Percentiles rank a stretch among this genome's conserved stretches.
These are phyloP conservation scores for Phaethornis superciliosus DNA, from an alignment of 2,113 vertebrate species.

Conservation along the genomic window DNA sequence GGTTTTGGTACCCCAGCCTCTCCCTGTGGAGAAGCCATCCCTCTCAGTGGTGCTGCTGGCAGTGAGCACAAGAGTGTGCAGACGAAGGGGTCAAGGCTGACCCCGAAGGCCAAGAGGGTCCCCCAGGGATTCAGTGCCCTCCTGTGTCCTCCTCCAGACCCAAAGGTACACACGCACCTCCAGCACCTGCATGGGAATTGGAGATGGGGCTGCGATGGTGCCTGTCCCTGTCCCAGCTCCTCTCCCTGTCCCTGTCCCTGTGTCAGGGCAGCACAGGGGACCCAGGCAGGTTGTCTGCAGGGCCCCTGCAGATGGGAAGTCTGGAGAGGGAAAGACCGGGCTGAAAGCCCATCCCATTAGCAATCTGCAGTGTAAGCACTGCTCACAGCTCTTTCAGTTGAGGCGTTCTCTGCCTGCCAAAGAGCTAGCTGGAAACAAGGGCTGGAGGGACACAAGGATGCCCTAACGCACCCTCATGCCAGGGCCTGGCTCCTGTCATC, in stretches of 20 bases:
- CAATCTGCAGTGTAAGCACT: background rate
- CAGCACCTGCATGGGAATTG: background rate
- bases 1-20: background rate
- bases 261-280: accelerated
- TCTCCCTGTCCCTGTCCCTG: background rate
- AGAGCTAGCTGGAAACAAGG: background rate
- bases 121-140: background rate
- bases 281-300: background rate
- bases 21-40: accelerated
- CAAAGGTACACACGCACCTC: accelerated
- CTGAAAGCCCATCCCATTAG: background rate
- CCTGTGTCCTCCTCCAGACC: background rate
- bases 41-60: accelerated
- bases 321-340: accelerated
- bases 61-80: accelerated
- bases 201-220: background rate
- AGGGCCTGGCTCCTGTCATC: background rate
- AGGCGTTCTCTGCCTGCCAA: background rate
- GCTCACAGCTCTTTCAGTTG: background rate
- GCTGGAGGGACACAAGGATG: background rate
- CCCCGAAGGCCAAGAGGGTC: background rate
- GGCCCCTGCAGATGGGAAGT: background rate
- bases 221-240: background rate
- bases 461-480: accelerated
- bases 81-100: background rate